Percentiles rank a stretch among this genome's conserved stretches.
phyloP scores from a whole-genome alignment of 2,797 vertebrate species.

The Cuniculus paca region DNA sequence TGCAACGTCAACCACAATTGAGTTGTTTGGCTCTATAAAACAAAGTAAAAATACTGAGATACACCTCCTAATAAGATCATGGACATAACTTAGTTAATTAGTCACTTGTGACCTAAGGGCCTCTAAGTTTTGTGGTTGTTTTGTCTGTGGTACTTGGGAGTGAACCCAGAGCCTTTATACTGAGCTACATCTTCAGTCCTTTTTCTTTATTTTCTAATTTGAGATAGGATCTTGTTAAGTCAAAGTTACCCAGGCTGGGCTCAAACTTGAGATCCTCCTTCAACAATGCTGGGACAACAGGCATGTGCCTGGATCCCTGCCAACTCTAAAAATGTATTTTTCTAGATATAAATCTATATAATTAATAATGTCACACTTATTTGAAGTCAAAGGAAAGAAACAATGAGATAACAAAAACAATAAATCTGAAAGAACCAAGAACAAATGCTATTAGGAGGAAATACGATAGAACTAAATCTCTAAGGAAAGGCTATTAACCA shows the following conservation, averaged over 20 bases:
- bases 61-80: neutral
- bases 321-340: constrained; percentile 16
- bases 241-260: neutral
- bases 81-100: neutral
- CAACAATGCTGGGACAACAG: neutral
- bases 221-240: neutral
- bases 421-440: constrained; percentile 21
- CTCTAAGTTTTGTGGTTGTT: neutral
- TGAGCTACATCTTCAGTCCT: neutral
- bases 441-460: constrained; percentile 16
- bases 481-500: neutral
- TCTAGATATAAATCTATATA: neutral
- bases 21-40: neutral
- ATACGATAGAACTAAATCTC: neutral
- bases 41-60: neutral
- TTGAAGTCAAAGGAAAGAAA: neutral
- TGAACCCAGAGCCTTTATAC: neutral
- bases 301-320: neutral
- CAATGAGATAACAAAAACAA: neutral
- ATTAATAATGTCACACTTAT: neutral
- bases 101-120: neutral
- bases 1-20: neutral
- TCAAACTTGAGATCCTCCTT: neutral
- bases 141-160: neutral
- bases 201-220: neutral